Evolutionary conservation across 1,140 invertebrate genomes (phyloP), one percentile per base, ranked within the genome.

Genomic region (Ctenoplectra terminalis): DNA sequence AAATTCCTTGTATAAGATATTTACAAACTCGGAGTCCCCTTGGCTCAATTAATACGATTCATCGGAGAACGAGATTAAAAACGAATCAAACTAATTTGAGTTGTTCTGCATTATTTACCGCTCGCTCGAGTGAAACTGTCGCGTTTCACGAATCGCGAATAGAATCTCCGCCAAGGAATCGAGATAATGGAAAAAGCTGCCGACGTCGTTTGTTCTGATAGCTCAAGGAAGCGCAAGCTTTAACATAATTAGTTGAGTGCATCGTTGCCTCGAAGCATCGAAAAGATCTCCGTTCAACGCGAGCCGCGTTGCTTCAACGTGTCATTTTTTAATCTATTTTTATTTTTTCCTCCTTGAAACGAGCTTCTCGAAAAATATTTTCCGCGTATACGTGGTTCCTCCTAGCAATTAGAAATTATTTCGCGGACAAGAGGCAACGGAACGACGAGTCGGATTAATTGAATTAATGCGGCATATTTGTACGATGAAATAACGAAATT

Each of bases 381-480:
- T 56, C 40, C 40, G 40, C 40, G 31, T 26, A 4, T 31, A 50
- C 3, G 26, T 46, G 5, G 26, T 4, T 2, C 29, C 40, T 5
- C 13, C 1, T 26, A 20, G 43, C 40, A 67, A 56, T 76, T 66
- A 43, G 23, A 20, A 74, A 63, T 74, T 31, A 63, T 74, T 34
- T 37, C 29, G 11, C 3, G 9, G 9, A 46, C 17, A 43, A 0
- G 15, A 1, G 23, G 64, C 43, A n/a, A 15, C 13, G 15, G 23
- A 54, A 64, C 48, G 50, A 3, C 8, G 23, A 23, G n/a, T 17
- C 17, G 26, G 23, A 31, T 66, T 54, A 66, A 76, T 76, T 76
- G 56, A 76, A 66, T 76, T 40, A 66, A 37, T 23, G n/a, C 31
- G 20, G 7, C 7, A 29, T 23, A n/a, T 31, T 26, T 34, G 5